Base-by-base conservation (phyloP, 1,140 invertebrate genomes). In the Pseudomyrmex sp. region DNA sequence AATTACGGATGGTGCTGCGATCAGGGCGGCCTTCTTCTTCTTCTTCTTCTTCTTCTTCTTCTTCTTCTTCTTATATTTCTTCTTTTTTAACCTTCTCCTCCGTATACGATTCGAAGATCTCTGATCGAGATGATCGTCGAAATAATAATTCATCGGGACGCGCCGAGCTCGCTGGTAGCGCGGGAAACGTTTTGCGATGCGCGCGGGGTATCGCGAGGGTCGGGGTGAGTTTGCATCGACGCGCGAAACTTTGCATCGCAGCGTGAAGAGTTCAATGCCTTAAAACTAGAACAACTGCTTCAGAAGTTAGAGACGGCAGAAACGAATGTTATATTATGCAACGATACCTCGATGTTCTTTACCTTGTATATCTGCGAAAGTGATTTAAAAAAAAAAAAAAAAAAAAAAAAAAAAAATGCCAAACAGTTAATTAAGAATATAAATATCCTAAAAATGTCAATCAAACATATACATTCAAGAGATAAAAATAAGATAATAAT, bases 1-100 rank as follows among this genome's bases (percentile, higher is more conserved):
- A 88, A 88, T 88, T 88, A 88, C 87, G 87, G 74, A 88, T 79
- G 77, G 46, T 72, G 87, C 75, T 83, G 69, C 77, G 87, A 88
- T 88, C 87, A 44, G 58, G 61, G 59, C 18, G 46, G 23, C 20
- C 65, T 62, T 54, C 44, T 50, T 62, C 52, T 46, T 50, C 61
- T 75, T 59, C 56, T 84, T 72, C 70, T 80, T 52, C 44, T 74
- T 13, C 73, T 18, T n/a, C n/a, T n/a, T n/a, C n/a, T n/a, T n/a
- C 18, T 18, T 62, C 72, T 70, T 44, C 74, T 59, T 35, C 66
- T 56, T 46, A 26, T 46, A 9, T 52, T n/a, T 58, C 65, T 26
- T 13, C 63, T 18, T 46, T 63, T 35, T 5, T 35, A 35, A 9
- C 18, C 62, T 58, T 48, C 35, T 75, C 13, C 56, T 26, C 26